These are phyloP conservation scores for Momotus momota DNA, from an alignment of 2,797 vertebrate species.

Conservation along the genomic window DNA sequence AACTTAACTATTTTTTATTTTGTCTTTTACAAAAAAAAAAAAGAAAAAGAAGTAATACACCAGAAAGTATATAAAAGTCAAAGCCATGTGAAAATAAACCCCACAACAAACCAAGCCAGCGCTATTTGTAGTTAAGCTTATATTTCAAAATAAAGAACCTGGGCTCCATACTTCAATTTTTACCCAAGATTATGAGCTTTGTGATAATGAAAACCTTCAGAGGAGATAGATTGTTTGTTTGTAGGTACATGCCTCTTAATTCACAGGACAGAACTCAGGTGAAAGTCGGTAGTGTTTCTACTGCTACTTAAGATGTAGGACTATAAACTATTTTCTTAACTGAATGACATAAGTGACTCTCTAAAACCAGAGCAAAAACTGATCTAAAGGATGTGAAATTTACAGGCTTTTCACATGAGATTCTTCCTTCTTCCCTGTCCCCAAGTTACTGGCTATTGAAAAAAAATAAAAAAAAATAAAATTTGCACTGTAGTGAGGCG, in stretches of 20 bases:
- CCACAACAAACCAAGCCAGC: not conserved
- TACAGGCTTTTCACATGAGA: not conserved
- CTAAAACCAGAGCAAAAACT: not conserved
- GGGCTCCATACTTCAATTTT: not conserved
- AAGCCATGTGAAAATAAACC: not conserved
- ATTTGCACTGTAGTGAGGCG: not conserved
- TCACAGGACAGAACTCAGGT: not conserved
- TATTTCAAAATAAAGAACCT: constrained; percentile 38
- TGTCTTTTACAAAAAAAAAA: not conserved
- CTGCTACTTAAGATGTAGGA: not conserved
- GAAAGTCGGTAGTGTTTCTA: not conserved
- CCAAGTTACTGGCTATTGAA: not conserved
- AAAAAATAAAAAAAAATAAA: not conserved
- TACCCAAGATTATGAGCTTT: not conserved
- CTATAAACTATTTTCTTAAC: not conserved
- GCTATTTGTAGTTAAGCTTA: not conserved
- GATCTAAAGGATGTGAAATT: not conserved
- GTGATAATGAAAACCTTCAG: constrained; percentile 7
- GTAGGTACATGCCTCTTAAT: not conserved
- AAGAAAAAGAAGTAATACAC: not conserved
- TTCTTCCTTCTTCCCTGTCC: not conserved
- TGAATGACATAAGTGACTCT: not conserved
- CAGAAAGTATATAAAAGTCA: not conserved
- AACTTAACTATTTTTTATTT: not conserved
- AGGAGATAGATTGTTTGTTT: not conserved